Evolutionary conservation across 2,113 vertebrate species (phyloP), one percentile per base, ranked within the genome.

Genomic region (Engraulis encrasicolus): DNA sequence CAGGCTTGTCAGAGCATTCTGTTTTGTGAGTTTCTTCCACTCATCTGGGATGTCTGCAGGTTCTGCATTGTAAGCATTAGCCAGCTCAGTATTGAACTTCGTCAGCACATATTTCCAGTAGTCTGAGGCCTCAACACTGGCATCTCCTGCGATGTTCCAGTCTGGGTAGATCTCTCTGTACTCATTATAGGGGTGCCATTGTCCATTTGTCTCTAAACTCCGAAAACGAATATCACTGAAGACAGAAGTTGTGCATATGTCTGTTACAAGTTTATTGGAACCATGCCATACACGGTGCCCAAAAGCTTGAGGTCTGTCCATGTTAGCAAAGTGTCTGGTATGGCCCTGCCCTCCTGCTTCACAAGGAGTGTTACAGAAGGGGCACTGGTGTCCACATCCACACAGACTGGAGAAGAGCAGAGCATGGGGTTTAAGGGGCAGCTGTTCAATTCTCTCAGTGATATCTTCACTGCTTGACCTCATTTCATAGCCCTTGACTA

Each of bases 341-440:
- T 54, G 50, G 17, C 20, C 50, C 20, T 54, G 17, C 6, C 49
- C 49, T n/a, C n/a, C n/a, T n/a, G n/a, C n/a, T n/a, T n/a, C n/a
- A n/a, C n/a, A n/a, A n/a, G n/a, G n/a, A n/a, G n/a, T n/a, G n/a
- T n/a, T n/a, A n/a, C n/a, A n/a, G n/a, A n/a, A n/a, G n/a, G n/a
- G n/a, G n/a, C n/a, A n/a, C n/a, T n/a, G n/a, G n/a, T n/a, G n/a
- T n/a, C n/a, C n/a, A n/a, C n/a, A n/a, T n/a, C n/a, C n/a, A n/a
- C n/a, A n/a, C n/a, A n/a, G n/a, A n/a, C n/a, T n/a, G n/a, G n/a
- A n/a, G n/a, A n/a, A n/a, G n/a, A 94, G 88, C 84, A 87, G 85
- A 2, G 92, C 83, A n/a, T 93, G 90, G 36, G 92, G 92, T 82
- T 91, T 90, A 2, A 83, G 14, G 6, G 79, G 34, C 6, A 92